Evolutionary conservation across 2,888 invertebrate genomes (phyloP).

Genomic region (Helleia helle): DNA sequence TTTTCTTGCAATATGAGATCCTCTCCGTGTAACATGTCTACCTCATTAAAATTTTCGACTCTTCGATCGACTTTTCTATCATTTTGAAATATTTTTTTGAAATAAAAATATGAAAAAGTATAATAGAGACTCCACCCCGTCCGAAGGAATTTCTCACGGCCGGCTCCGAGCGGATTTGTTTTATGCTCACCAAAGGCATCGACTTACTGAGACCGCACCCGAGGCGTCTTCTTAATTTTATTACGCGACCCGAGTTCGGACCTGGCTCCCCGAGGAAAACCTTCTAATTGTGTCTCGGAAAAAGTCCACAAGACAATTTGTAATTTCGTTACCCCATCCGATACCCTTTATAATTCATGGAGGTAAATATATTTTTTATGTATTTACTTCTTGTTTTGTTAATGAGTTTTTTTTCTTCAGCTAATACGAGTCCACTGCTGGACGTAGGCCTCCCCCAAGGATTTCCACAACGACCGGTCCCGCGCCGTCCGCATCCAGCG

Average conservation of each 20-base stretch:
- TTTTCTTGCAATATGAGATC: too few species aligned
- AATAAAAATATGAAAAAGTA: constrained; percentile 3
- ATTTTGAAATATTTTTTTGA: neutral
- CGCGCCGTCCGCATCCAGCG: too few species aligned
- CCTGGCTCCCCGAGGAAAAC: constrained; percentile 47
- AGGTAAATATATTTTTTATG: neutral
- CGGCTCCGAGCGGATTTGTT: constrained; percentile 60
- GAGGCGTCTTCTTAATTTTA: constrained; percentile 70
- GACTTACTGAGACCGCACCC: constrained; percentile 58
- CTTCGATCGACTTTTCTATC: too few species aligned
- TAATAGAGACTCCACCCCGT: constrained; percentile 29
- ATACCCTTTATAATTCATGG: constrained; percentile 8
- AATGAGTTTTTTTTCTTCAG: too few species aligned
- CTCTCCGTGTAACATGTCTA: too few species aligned
- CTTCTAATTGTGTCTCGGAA: constrained; percentile 66
- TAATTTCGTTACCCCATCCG: constrained; percentile 38
- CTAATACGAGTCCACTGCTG: too few species aligned
- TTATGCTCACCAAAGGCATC: constrained; percentile 63
- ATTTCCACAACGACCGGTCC: too few species aligned
- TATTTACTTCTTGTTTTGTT: neutral
- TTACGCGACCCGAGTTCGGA: constrained; percentile 51
- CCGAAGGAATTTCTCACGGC: constrained; percentile 27
- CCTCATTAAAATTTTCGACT: too few species aligned
- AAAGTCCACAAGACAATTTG: constrained; percentile 50
- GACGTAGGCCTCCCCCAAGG: too few species aligned